These are phyloP conservation scores for Brachynemurus nebulosus DNA, from an alignment of 2,888 invertebrate species.

Conservation along the genomic window DNA sequence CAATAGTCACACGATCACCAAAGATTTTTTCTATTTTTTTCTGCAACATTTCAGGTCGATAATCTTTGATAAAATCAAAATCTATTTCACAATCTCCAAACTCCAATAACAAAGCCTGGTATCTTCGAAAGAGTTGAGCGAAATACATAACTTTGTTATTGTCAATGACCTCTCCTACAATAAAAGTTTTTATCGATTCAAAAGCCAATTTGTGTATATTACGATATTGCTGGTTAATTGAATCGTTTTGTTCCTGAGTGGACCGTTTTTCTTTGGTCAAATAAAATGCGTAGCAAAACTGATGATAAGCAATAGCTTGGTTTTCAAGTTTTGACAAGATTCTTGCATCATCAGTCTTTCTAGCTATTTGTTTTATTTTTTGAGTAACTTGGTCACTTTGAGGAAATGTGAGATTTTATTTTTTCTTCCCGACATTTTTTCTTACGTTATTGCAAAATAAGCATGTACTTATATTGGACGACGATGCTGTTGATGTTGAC, in stretches of 20 bases:
- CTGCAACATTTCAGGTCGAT: neutral
- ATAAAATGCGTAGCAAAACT: conserved; percentile 24
- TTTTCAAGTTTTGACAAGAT: neutral
- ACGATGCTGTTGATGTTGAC: conserved; percentile 1
- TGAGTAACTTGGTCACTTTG: neutral
- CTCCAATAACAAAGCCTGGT: neutral
- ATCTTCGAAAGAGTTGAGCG: conserved; percentile 11
- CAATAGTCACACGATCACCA: neutral
- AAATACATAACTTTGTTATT: conserved; percentile 18
- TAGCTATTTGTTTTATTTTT: neutral
- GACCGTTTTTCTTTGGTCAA: conserved; percentile 7
- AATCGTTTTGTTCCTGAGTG: neutral
- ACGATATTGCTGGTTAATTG: conserved; percentile 12
- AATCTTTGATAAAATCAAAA: neutral
- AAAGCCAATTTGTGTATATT: conserved; percentile 17
- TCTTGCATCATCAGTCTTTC: neutral
- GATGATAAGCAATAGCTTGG: conserved; percentile 32
- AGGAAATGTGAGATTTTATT: neutral
- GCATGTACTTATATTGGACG: neutral
- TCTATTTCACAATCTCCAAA: neutral
- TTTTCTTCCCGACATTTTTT: neutral
- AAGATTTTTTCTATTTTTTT: neutral
- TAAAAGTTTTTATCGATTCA: conserved; percentile 13
- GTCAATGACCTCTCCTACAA: conserved; percentile 16
- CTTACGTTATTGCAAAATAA: neutral